A percentile compares a stretch with the other conserved stretches of the same genome.
These are phyloP conservation scores for Takifugu ocellatus DNA, from an alignment of 2,797 vertebrate genomes.

Conservation along the genomic window DNA sequence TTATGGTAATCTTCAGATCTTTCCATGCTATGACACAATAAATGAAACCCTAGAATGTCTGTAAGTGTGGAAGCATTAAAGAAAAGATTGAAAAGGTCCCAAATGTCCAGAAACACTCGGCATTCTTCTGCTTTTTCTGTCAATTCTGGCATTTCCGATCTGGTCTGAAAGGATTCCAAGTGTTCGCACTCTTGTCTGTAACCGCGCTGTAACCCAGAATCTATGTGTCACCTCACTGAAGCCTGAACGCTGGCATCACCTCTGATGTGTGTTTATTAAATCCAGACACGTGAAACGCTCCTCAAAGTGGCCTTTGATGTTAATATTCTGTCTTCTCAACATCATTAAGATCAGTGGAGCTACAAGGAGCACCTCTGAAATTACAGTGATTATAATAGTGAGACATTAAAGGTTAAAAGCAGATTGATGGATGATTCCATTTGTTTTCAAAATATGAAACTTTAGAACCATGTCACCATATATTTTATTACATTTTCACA, in stretches of 20 bases:
- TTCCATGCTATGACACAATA: constrained; percentile 40
- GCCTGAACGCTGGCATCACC: too few species aligned
- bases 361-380: too few species aligned
- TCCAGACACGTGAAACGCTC: not conserved
- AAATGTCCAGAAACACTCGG: constrained; percentile 32
- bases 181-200: constrained; percentile 13
- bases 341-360: too few species aligned
- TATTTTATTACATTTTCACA: too few species aligned
- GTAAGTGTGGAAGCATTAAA: constrained; percentile 19
- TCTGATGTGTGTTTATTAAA: too few species aligned
- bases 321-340: too few species aligned
- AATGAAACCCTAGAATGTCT: constrained; percentile 22
- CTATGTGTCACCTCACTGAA: constrained; percentile 22
- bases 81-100: not conserved
- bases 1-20: constrained; percentile 12
- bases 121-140: not conserved
- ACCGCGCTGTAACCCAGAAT: constrained; percentile 9
- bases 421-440: too few species aligned
- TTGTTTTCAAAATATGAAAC: too few species aligned
- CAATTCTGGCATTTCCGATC: constrained; percentile 2
- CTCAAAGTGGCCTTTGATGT: too few species aligned
- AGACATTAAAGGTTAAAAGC: too few species aligned
- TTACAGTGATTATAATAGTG: too few species aligned
- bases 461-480: too few species aligned
- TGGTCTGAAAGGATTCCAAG: constrained; percentile 12